phyloP scores from a whole-genome alignment of 2,888 invertebrate genomes.

The Steromphala cineraria region DNA sequence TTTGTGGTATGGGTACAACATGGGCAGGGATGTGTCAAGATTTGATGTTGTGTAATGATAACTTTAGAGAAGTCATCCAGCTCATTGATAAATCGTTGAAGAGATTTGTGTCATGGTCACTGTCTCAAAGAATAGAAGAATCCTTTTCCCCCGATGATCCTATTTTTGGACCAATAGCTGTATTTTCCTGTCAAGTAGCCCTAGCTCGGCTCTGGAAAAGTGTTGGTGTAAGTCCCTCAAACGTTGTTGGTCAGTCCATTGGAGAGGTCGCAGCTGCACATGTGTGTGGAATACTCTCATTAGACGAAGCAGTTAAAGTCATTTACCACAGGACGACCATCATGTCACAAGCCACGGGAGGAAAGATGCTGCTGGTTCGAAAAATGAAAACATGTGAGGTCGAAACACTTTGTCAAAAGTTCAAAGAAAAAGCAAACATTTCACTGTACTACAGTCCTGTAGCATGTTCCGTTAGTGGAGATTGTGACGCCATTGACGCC shows the following conservation, averaged over 20 bases:
- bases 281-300: constrained; percentile 39
- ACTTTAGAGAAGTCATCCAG: constrained; percentile 37
- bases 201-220: constrained; percentile 40
- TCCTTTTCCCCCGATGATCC: constrained; percentile 41
- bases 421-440: constrained; percentile 29
- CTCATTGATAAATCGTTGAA: constrained; percentile 35
- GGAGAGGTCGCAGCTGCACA: constrained; percentile 59
- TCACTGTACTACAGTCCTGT: constrained; percentile 44
- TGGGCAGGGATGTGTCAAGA: constrained; percentile 53
- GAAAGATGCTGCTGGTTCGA: constrained; percentile 49
- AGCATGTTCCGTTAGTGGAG: constrained; percentile 48
- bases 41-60: constrained; percentile 27
- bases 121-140: constrained; percentile 31
- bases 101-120: constrained; percentile 27
- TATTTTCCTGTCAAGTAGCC: constrained; percentile 53
- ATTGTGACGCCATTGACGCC: constrained; percentile 25
- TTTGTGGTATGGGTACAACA: constrained; percentile 52
- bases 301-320: constrained; percentile 47
- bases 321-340: constrained; percentile 45
- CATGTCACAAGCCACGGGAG: constrained; percentile 35
- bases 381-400: constrained; percentile 35
- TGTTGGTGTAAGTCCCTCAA: constrained; percentile 43
- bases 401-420: constrained; percentile 23
- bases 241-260: constrained; percentile 54
- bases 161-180: constrained; percentile 43